Evolutionary conservation across 2,797 vertebrate species (phyloP).

Genomic region (Sibirionetta formosa): DNA sequence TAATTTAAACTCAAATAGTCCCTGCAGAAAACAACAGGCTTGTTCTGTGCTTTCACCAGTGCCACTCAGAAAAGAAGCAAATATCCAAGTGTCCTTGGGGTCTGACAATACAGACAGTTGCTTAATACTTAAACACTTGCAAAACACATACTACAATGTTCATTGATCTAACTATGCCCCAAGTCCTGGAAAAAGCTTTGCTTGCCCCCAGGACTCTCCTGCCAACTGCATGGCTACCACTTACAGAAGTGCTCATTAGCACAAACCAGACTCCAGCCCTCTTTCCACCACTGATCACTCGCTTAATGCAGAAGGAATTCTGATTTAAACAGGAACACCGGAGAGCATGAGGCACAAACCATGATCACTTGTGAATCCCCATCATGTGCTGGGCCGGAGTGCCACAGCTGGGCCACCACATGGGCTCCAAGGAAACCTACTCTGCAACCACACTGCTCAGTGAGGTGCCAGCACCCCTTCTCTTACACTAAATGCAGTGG

Average conservation of each 20-base stretch:
- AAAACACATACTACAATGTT: not conserved
- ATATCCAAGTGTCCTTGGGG: not conserved
- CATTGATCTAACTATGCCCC: not conserved
- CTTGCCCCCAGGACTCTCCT: not conserved
- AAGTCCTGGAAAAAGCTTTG: not conserved
- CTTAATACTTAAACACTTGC: not conserved
- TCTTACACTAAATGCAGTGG: too few species aligned
- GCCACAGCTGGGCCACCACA: not conserved
- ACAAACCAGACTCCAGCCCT: not conserved
- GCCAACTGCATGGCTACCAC: not conserved
- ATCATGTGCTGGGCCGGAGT: not conserved
- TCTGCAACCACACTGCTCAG: not conserved
- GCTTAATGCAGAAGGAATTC: not conserved
- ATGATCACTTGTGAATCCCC: not conserved
- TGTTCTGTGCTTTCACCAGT: not conserved
- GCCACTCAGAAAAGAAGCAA: not conserved
- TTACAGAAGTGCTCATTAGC: not conserved
- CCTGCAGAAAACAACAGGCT: not conserved
- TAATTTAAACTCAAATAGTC: fast-evolving
- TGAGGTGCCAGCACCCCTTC: too few species aligned
- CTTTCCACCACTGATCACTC: not conserved
- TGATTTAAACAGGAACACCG: not conserved
- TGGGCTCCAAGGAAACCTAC: fast-evolving
- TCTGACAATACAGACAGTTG: not conserved
- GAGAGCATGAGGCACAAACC: not conserved